These are phyloP conservation scores for Lomographa bimaculata DNA, from an alignment of 2,888 invertebrate genomes.

Conservation along the genomic window DNA sequence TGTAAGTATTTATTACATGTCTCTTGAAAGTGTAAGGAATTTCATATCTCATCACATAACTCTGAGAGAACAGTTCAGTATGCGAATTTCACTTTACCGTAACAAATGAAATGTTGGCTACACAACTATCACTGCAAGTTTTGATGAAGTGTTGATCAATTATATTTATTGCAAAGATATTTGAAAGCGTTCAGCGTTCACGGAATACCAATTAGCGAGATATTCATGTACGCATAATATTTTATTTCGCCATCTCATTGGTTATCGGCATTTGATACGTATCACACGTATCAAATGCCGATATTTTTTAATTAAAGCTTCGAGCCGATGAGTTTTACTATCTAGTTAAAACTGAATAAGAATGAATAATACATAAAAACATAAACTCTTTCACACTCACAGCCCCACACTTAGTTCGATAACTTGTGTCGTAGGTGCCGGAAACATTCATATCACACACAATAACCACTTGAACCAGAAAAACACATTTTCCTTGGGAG, in stretches of 20 bases:
- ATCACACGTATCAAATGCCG: not conserved
- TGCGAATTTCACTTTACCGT: slow-evolving; percentile 17
- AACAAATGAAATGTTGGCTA: slow-evolving; percentile 20
- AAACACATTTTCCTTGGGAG: too few relatives aligned
- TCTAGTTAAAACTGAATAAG: too few relatives aligned
- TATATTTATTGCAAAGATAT: slow-evolving; percentile 21
- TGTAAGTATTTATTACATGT: too few relatives aligned
- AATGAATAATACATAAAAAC: too few relatives aligned
- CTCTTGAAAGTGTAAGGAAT: too few relatives aligned
- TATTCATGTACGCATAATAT: slow-evolving; percentile 7
- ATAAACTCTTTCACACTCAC: too few relatives aligned
- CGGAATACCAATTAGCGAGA: slow-evolving; percentile 11
- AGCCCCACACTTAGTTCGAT: too few relatives aligned
- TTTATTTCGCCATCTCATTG: not conserved
- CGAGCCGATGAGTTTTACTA: too few relatives aligned
- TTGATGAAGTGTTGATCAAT: slow-evolving; percentile 19
- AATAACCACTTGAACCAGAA: too few relatives aligned
- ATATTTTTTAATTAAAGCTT: slow-evolving; percentile 4
- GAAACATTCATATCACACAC: too few relatives aligned
- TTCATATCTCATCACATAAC: too few relatives aligned
- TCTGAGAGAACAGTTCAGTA: not conserved
- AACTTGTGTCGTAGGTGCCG: too few relatives aligned
- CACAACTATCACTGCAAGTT: slow-evolving; percentile 18
- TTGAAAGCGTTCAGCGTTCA: slow-evolving; percentile 18
- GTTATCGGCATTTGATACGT: not conserved